Evolutionary conservation across 2,888 invertebrate species (phyloP), one percentile per base, ranked within the genome.

Genomic region (Apodemia zela): DNA sequence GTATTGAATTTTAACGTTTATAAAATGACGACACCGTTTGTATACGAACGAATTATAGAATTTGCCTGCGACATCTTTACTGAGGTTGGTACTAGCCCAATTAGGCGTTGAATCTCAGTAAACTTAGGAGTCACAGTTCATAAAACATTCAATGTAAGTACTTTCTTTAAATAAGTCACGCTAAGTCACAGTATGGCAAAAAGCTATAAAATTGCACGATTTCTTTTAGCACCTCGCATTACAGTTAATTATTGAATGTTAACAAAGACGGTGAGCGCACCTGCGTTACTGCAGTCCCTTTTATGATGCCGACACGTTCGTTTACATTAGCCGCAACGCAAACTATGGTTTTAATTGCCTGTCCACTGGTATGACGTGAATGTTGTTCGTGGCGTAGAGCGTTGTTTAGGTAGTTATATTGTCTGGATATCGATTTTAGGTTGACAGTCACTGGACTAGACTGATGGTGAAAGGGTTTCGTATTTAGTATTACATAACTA

Each of bases 211-310:
- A 72, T 73, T 69, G 68, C 74, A 76, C 77, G 78, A 80, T 79
- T 82, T 81, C 84, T 84, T 87, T 87, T 84, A 82, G 74, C 82
- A 81, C 79, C 74, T 82, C 78, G 67, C 67, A 73, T 80, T 81
- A 79, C 80, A 72, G 74, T 82, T 81, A 78, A 78, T 80, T 82
- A 84, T 83, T 85, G 81, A 80, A 84, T 80, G 72, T 76, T 79
- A 84, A 85, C 84, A 84, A 82, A 81, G 76, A 66, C 67, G 66
- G 63, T 67, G 75, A 72, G 74, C 78, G 80, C 81, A 82, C 79
- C 79, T 81, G 81, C 77, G 75, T 78, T 79, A 78, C 79, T 79
- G 70, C 70, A 77, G 75, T 68, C 72, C 77, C 77, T 82, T 82
- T 80, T 72, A 79, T 73, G 72, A 77, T 70, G 76, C 81, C 81